phyloP scores from a whole-genome alignment of 2,797 vertebrate species.

The Streptopelia turtur region DNA sequence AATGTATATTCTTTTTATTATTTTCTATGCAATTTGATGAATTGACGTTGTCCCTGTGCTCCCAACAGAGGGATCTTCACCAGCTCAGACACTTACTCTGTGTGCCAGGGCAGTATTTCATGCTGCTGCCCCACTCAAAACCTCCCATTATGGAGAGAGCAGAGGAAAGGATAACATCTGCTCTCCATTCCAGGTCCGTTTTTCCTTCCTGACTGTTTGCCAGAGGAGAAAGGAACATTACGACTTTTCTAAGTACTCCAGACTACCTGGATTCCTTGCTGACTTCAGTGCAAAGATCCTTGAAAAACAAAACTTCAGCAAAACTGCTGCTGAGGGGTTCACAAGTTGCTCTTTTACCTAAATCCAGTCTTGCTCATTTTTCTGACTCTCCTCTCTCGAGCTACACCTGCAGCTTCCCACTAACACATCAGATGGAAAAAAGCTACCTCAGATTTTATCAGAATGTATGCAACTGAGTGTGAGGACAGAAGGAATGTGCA shows the following conservation, averaged over 20 bases:
- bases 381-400: background rate
- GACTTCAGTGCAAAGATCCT: background rate
- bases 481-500: background rate
- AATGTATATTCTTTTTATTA: background rate
- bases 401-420: background rate
- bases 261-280: background rate
- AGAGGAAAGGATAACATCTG: background rate
- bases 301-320: background rate
- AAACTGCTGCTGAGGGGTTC: background rate
- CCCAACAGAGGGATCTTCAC: background rate
- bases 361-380: background rate
- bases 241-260: background rate
- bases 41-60: background rate
- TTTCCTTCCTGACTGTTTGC: background rate
- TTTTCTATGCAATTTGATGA: background rate
- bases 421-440: background rate
- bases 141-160: background rate
- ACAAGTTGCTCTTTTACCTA: background rate
- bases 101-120: constrained; percentile 16
- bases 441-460: background rate
- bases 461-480: background rate
- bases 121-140: background rate
- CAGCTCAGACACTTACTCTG: background rate
- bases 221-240: background rate
- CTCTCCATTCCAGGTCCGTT: background rate